Percentiles rank a stretch among this genome's conserved stretches.
These are phyloP conservation scores for Hippocampus kuda DNA, from an alignment of 2,797 vertebrate species.

Conservation along the genomic window DNA sequence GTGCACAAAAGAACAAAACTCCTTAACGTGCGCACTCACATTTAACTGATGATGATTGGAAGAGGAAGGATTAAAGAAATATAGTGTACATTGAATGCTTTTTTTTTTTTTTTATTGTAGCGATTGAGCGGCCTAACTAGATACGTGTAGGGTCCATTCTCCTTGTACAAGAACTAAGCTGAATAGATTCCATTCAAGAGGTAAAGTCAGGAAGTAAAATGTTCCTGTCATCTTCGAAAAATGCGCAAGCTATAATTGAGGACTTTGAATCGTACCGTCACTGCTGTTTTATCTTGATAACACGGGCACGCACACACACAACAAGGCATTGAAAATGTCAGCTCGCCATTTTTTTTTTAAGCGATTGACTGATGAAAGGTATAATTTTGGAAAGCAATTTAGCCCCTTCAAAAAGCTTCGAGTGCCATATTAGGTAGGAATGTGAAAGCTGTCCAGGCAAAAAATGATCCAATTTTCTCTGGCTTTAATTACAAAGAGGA, in stretches of 20 bases:
- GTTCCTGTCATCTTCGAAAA: constrained; percentile 31
- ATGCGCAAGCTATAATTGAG: constrained; percentile 25
- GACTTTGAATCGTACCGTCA: constrained; percentile 36
- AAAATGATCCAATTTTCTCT: constrained; percentile 69
- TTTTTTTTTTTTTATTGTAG: background rate
- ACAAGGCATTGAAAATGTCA: constrained; percentile 49
- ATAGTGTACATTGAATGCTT: background rate
- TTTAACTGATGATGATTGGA: no score
- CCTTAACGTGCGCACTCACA: no score
- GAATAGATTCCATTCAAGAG: constrained; percentile 21
- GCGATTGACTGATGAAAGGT: constrained; percentile 69
- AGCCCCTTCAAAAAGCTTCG: constrained; percentile 61
- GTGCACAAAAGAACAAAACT: no score
- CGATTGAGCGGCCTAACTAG: no score
- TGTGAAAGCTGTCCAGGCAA: constrained; percentile 67
- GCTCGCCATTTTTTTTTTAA: constrained; percentile 46
- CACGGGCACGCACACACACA: constrained; percentile 45
- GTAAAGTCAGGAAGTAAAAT: constrained; percentile 26
- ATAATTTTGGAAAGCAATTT: constrained; percentile 62
- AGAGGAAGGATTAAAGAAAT: no score
- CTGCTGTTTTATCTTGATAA: constrained; percentile 53
- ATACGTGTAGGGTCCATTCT: no score
- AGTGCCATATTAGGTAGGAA: constrained; percentile 64
- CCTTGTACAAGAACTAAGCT: constrained; percentile 7
- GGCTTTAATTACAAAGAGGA: constrained; percentile 68